These are phyloP conservation scores for Zaprionus gabonicus DNA, from an alignment of 1,140 invertebrate species.

Conservation along the genomic window DNA sequence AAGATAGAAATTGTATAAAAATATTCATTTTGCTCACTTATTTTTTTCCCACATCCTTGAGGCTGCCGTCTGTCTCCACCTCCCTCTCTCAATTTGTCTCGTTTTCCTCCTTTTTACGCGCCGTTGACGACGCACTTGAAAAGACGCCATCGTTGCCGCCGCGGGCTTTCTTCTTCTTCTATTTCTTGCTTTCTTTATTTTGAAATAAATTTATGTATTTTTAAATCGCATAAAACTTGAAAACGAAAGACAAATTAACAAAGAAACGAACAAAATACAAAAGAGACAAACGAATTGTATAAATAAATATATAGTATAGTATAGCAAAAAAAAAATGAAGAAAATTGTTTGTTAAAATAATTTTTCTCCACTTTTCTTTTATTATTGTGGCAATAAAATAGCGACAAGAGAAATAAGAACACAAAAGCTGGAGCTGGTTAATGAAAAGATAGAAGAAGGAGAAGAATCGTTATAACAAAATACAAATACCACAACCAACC, in stretches of 20 bases:
- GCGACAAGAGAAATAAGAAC: conserved; percentile 66
- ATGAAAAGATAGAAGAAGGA: conserved; percentile 46
- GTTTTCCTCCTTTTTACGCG: conserved; percentile 7
- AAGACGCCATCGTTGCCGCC: conserved; percentile 34
- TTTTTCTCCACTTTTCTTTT: conserved; percentile 43
- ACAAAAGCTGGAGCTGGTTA: conserved; percentile 60
- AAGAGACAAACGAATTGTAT: conserved; percentile 15
- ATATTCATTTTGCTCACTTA: conserved; percentile 17
- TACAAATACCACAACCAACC: conserved; percentile 52
- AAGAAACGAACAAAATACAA: conserved; percentile 7
- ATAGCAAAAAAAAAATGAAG: neutral
- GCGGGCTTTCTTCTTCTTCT: conserved; percentile 42
- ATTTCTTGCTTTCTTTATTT: conserved; percentile 48
- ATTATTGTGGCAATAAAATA: conserved; percentile 40
- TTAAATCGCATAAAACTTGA: conserved; percentile 52
- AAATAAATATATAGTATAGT: conserved; percentile 10
- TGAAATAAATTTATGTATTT: conserved; percentile 64
- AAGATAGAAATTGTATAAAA: conserved; percentile 19
- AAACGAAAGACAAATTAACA: conserved; percentile 5
- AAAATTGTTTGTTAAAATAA: conserved; percentile 47
- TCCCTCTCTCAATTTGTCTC: neutral
- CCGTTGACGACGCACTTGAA: conserved; percentile 32
- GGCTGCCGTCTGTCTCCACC: conserved; percentile 7
- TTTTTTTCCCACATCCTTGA: conserved; percentile 29
- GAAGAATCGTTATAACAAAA: conserved; percentile 57